Conservation (phyloP, 92 coral and sea anemone genomes). For the Pocillopora grandis region DNA sequence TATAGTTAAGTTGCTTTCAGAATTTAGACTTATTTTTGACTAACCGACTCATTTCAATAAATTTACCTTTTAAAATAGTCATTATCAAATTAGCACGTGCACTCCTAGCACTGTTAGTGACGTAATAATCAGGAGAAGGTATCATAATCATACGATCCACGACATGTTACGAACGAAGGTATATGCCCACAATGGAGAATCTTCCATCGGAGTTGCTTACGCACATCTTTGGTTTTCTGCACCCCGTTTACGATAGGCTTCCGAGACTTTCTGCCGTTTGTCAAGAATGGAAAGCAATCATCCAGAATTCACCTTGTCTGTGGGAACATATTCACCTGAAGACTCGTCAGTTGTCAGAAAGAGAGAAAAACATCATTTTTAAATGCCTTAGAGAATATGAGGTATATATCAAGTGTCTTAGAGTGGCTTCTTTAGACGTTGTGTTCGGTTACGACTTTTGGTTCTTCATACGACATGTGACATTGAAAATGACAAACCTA, state of each 20-base stretch:
- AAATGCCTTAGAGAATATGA: constrained; percentile 22
- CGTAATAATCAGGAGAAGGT: not conserved
- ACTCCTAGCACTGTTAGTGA: not conserved
- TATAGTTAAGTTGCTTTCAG: too few relatives aligned
- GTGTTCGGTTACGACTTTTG: constrained; percentile 31
- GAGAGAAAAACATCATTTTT: constrained; percentile 18
- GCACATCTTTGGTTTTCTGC: constrained; percentile 27
- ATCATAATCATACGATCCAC: not conserved
- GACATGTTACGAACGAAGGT: not conserved
- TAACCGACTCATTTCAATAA: not conserved
- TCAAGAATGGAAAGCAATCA: constrained; percentile 32
- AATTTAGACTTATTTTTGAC: too few relatives aligned
- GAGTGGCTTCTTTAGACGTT: constrained; percentile 23
- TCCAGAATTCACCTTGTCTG: constrained; percentile 25
- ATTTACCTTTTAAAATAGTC: not conserved
- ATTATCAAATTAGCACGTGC: not conserved
- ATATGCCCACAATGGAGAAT: constrained; percentile 7
- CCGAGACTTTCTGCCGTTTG: constrained; percentile 30
- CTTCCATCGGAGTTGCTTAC: constrained; percentile 26
- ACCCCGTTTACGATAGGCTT: constrained; percentile 35
- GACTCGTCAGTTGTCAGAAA: constrained; percentile 1
- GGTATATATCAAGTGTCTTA: constrained; percentile 24
- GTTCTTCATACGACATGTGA: constrained; percentile 28
- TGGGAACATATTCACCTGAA: constrained; percentile 41
- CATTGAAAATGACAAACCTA: constrained; percentile 35